Percentiles rank a stretch among this genome's conserved stretches.
Evolutionary conservation across 1,140 invertebrate genomes (phyloP).

Genomic region (Psix sp.): DNA sequence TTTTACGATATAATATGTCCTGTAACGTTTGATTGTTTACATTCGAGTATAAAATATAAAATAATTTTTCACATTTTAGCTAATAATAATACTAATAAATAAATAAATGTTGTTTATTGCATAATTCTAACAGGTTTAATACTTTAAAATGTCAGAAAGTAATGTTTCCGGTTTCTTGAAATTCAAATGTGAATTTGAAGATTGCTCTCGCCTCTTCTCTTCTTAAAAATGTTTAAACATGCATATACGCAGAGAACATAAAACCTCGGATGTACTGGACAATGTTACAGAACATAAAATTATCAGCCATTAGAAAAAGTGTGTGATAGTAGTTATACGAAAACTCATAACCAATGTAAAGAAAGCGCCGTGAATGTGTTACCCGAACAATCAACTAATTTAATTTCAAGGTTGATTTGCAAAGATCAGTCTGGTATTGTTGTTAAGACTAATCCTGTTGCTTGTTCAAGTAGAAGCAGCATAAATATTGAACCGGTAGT

Average conservation of each 20-base stretch:
- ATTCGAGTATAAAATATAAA: too few species aligned
- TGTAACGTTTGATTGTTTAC: background rate
- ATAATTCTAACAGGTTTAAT: background rate
- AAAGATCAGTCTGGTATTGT: too few species aligned
- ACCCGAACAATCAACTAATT: too few species aligned
- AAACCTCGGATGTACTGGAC: background rate
- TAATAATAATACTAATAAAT: too few species aligned
- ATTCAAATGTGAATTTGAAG: background rate
- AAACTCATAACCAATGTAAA: too few species aligned
- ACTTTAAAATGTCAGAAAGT: background rate
- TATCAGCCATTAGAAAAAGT: background rate
- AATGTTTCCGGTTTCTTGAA: background rate
- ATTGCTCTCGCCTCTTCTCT: background rate
- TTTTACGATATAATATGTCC: background rate
- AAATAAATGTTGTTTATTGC: too few species aligned
- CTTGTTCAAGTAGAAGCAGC: too few species aligned
- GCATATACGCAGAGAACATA: slow-evolving; percentile 2
- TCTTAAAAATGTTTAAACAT: background rate
- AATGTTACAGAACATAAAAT: background rate
- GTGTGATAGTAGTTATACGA: too few species aligned
- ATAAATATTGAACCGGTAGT: slow-evolving; percentile 6
- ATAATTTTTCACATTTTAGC: too few species aligned
- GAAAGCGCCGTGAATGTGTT: too few species aligned
- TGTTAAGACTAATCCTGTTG: too few species aligned
- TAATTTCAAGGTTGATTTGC: too few species aligned